Conservation (phyloP, 2,888 invertebrate species). For the Caenorhabditis sp. region DNA sequence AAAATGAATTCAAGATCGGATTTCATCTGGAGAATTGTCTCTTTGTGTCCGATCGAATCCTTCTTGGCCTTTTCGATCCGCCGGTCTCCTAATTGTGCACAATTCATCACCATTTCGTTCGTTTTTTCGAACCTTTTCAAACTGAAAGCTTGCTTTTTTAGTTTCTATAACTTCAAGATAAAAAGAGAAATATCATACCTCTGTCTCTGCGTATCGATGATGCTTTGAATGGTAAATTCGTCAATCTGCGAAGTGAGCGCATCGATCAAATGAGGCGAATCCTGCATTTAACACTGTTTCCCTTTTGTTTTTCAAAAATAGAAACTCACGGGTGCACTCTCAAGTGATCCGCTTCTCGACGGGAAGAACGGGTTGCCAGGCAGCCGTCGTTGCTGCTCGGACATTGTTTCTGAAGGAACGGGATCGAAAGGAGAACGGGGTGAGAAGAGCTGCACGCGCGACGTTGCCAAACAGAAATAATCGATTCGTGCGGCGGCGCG, state of each 20-base stretch:
- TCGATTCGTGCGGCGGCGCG: conserved; percentile 15
- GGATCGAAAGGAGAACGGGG: not conserved
- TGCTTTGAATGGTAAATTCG: conserved; percentile 69
- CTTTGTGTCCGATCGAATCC: conserved; percentile 93
- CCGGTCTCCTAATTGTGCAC: conserved; percentile 92
- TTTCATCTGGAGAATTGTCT: conserved; percentile 87
- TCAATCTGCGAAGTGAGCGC: conserved; percentile 71
- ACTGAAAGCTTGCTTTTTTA: conserved; percentile 57
- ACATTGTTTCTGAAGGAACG: conserved; percentile 1
- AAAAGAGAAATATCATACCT: too few species aligned
- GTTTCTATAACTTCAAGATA: not conserved
- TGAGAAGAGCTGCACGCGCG: not conserved
- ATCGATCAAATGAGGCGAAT: conserved; percentile 61
- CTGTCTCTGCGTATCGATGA: conserved; percentile 73
- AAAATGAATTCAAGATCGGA: conserved; percentile 95
- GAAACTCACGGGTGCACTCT: too few species aligned
- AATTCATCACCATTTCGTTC: conserved; percentile 98
- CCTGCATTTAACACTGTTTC: conserved; percentile 34
- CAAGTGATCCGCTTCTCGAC: conserved; percentile 32
- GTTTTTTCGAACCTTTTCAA: conserved; percentile 96
- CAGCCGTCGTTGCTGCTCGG: conserved; percentile 12
- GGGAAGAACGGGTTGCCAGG: conserved; percentile 52
- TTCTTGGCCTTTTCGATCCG: conserved; percentile 89
- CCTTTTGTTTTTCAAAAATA: not conserved
- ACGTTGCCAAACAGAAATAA: conserved; percentile 6